These are phyloP conservation scores for Eupsilia transversa DNA, from an alignment of 2,888 invertebrate genomes.

Conservation along the genomic window DNA sequence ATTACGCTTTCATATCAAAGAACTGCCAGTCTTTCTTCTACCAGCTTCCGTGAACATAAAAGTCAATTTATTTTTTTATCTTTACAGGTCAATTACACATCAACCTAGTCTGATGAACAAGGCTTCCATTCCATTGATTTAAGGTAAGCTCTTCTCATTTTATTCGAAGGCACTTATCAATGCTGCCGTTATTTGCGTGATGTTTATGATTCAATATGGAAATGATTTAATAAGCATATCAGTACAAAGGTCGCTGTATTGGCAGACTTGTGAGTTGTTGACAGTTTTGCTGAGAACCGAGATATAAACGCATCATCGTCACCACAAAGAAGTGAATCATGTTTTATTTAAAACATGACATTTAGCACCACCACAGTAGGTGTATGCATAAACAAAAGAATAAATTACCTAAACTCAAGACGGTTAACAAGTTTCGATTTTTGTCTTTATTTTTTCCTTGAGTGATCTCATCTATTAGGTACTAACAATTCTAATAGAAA, in stretches of 20 bases:
- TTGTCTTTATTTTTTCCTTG: not conserved
- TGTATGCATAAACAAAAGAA: slow-evolving; percentile 24
- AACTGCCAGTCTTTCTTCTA: slow-evolving; percentile 24
- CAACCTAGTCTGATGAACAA: slow-evolving; percentile 71
- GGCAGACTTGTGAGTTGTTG: slow-evolving; percentile 6
- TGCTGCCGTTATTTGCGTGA: slow-evolving; percentile 13
- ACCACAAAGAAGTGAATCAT: slow-evolving; percentile 26
- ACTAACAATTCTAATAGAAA: slow-evolving; percentile 15
- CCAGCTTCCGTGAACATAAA: slow-evolving; percentile 33
- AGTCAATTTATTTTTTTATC: slow-evolving; percentile 63
- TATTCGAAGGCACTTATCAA: slow-evolving; percentile 36
- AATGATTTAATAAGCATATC: slow-evolving; percentile 5
- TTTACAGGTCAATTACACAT: slow-evolving; percentile 85
- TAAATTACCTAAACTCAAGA: slow-evolving; percentile 4
- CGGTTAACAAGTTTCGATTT: not conserved
- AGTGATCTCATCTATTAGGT: slow-evolving; percentile 42
- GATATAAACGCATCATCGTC: slow-evolving; percentile 7
- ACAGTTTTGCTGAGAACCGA: slow-evolving; percentile 3
- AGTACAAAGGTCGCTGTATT: slow-evolving; percentile 21
- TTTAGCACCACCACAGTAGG: not conserved
- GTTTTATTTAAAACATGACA: slow-evolving; percentile 16
- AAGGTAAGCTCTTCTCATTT: slow-evolving; percentile 71
- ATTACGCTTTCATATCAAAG: slow-evolving; percentile 44
- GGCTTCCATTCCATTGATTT: slow-evolving; percentile 70
- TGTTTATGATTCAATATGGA: slow-evolving; percentile 30